Evolutionary conservation across 2,888 invertebrate genomes (phyloP).

Genomic region (Dusona sp.): DNA sequence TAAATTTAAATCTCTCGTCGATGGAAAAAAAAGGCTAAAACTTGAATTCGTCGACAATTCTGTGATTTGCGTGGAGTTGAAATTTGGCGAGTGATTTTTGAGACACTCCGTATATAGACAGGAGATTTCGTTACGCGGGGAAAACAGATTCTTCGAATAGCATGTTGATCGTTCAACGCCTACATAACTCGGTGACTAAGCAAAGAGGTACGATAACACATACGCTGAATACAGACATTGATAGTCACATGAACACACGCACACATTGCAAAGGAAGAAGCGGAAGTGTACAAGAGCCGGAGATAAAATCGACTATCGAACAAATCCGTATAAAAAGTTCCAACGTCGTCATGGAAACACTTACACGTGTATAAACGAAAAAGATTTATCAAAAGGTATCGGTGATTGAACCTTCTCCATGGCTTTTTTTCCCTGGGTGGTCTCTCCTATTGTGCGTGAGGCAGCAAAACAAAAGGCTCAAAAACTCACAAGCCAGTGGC

Average conservation of each 20-base stretch:
- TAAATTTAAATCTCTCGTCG: too few relatives aligned
- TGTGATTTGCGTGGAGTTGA: neutral
- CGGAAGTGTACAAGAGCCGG: constrained; percentile 52
- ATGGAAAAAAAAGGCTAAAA: neutral
- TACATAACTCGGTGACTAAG: constrained; percentile 63
- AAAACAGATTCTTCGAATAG: constrained; percentile 57
- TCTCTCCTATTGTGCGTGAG: neutral
- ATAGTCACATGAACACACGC: neutral
- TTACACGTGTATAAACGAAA: neutral
- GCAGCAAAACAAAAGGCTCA: neutral
- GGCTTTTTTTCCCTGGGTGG: neutral
- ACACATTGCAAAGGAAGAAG: constrained; percentile 2
- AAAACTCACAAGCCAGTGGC: neutral
- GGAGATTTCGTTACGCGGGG: constrained; percentile 5
- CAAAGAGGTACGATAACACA: constrained; percentile 58
- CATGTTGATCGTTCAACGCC: constrained; percentile 55
- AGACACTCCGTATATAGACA: neutral
- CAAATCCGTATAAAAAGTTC: constrained; percentile 46
- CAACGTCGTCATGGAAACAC: neutral
- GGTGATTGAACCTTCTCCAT: neutral
- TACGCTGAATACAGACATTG: constrained; percentile 22
- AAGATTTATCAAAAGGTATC: constrained; percentile 6
- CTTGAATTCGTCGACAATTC: neutral
- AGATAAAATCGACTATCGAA: constrained; percentile 55
- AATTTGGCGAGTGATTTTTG: neutral